phyloP scores from a whole-genome alignment of 2,888 invertebrate genomes.

The Spodoptera picta region DNA sequence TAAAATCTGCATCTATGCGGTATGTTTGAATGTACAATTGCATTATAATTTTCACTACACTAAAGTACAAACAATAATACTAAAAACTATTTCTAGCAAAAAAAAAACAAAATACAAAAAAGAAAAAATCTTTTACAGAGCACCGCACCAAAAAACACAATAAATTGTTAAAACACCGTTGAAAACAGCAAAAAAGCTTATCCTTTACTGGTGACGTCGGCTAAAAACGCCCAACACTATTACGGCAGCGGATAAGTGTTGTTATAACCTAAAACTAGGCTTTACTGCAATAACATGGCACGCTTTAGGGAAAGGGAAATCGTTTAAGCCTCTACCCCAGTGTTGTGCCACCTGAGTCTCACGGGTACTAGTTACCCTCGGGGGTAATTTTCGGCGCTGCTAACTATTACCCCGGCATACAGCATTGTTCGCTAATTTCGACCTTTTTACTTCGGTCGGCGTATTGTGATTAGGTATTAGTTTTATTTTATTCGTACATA shows the following conservation, averaged over 20 bases:
- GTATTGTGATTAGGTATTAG: constrained; percentile 38
- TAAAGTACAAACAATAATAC: background rate
- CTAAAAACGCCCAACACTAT: constrained; percentile 53
- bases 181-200: constrained; percentile 35
- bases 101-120: constrained; percentile 1
- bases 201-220: constrained; percentile 47
- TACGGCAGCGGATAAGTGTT: constrained; percentile 58
- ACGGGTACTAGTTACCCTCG: constrained; percentile 61
- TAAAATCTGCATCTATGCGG: no score
- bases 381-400: constrained; percentile 72
- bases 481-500: constrained; percentile 28
- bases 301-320: constrained; percentile 71
- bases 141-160: constrained; percentile 32
- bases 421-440: constrained; percentile 52
- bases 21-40: no score
- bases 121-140: constrained; percentile 19
- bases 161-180: constrained; percentile 30
- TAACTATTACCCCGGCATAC: constrained; percentile 52
- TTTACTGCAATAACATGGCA: constrained; percentile 70
- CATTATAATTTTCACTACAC: no score
- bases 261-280: constrained; percentile 70
- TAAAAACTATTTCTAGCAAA: background rate
- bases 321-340: constrained; percentile 77
- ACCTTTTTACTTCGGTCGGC: constrained; percentile 45
- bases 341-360: constrained; percentile 77